These are phyloP conservation scores for Norana najaformis DNA, from an alignment of 2,888 invertebrate genomes.

Conservation along the genomic window DNA sequence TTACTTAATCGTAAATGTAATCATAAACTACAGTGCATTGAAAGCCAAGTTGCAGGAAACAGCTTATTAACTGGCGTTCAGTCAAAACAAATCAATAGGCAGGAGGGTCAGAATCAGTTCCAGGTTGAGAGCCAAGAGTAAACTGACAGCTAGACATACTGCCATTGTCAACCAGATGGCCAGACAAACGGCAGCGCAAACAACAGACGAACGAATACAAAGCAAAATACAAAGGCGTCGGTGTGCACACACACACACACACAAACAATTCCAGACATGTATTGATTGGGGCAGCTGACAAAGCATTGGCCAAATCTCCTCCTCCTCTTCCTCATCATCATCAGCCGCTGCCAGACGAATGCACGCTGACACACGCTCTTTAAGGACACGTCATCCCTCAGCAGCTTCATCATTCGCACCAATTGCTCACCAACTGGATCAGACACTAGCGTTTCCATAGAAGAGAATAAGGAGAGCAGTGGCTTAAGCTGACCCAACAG, in stretches of 20 bases:
- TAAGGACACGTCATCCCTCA: background rate
- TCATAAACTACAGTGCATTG: too few relatives aligned
- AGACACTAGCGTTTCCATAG: background rate
- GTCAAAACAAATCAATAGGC: too few relatives aligned
- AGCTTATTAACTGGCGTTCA: too few relatives aligned
- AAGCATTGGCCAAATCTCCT: background rate
- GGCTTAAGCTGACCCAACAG: too few relatives aligned
- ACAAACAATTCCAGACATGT: background rate
- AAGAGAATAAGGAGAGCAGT: background rate
- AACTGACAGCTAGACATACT: background rate
- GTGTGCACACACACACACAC: background rate
- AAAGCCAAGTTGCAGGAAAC: too few relatives aligned
- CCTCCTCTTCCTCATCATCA: background rate
- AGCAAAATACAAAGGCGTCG: background rate
- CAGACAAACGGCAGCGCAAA: background rate
- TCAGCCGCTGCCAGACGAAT: background rate
- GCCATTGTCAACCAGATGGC: background rate
- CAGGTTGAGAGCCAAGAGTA: background rate
- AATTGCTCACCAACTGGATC: background rate
- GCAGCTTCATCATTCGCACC: background rate
- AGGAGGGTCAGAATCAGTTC: too few relatives aligned
- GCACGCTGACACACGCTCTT: background rate
- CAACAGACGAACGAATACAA: background rate
- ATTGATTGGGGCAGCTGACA: constrained; percentile 8
- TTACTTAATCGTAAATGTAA: too few relatives aligned